Percentiles rank a stretch among this genome's conserved stretches.
Conservation (phyloP, 1,140 invertebrate species). For the Meteorus sp. region DNA sequence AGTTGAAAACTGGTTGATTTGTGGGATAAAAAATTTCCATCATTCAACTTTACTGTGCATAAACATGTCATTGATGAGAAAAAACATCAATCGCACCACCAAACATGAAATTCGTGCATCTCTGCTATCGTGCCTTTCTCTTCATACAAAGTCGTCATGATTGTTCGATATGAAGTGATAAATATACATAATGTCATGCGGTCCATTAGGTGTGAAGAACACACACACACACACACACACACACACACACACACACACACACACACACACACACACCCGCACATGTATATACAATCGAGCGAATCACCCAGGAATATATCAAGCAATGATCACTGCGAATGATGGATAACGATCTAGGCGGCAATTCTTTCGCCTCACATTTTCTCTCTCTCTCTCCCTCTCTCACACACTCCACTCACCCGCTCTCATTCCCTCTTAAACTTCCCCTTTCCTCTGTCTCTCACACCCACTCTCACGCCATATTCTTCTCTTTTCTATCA, state of each 20-base stretch:
- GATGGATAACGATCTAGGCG: conserved; percentile 27
- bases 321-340: conserved; percentile 23
- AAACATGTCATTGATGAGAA: background rate
- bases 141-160: no score
- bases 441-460: no score
- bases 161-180: background rate
- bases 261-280: no score
- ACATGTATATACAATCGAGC: conserved; percentile 16
- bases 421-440: conserved; percentile 30
- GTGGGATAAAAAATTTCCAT: background rate
- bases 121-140: background rate
- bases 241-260: no score
- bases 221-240: no score
- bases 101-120: background rate
- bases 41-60: conserved; percentile 23
- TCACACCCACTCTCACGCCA: no score
- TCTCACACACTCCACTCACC: no score
- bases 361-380: conserved; percentile 24
- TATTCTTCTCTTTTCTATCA: no score
- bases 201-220: conserved; percentile 17
- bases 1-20: no score
- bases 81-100: background rate
- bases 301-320: conserved; percentile 21
- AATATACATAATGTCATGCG: background rate
- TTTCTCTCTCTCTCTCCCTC: conserved; percentile 12